These are phyloP conservation scores for Limenitis camilla DNA, from an alignment of 2,888 invertebrate genomes.

Conservation along the genomic window DNA sequence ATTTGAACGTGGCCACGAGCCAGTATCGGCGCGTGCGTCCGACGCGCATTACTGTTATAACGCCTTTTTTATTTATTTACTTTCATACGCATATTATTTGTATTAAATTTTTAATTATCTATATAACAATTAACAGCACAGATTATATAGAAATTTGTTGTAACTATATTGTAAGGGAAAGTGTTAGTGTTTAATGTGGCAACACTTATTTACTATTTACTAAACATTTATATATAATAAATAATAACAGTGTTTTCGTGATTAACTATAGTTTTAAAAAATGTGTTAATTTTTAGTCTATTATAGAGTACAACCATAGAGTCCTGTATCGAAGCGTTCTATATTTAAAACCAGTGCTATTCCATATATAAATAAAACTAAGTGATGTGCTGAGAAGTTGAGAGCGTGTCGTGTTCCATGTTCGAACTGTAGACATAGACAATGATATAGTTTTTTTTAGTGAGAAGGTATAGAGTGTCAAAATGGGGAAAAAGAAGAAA, in stretches of 20 bases:
- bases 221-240: too few species aligned
- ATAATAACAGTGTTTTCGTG: too few species aligned
- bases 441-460: constrained; percentile 33
- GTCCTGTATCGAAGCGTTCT: constrained; percentile 49
- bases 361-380: constrained; percentile 38
- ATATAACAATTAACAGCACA: too few species aligned
- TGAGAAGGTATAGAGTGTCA: constrained; percentile 39
- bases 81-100: constrained; percentile 17
- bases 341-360: constrained; percentile 33
- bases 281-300: constrained; percentile 5
- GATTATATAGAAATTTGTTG: too few species aligned
- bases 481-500: constrained; percentile 70
- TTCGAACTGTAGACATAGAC: constrained; percentile 34
- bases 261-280: too few species aligned
- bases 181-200: too few species aligned
- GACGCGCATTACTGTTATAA: constrained; percentile 44
- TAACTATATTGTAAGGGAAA: too few species aligned
- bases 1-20: constrained; percentile 66
- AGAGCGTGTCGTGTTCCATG: constrained; percentile 22
- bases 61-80: constrained; percentile 27
- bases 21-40: constrained; percentile 59
- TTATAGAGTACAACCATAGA: constrained; percentile 47
- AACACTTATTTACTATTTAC: too few species aligned
- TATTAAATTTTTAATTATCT: not conserved
- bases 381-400: constrained; percentile 26